Evolutionary conservation across 1,140 invertebrate species (phyloP).

Genomic region (Bombus polaris): DNA sequence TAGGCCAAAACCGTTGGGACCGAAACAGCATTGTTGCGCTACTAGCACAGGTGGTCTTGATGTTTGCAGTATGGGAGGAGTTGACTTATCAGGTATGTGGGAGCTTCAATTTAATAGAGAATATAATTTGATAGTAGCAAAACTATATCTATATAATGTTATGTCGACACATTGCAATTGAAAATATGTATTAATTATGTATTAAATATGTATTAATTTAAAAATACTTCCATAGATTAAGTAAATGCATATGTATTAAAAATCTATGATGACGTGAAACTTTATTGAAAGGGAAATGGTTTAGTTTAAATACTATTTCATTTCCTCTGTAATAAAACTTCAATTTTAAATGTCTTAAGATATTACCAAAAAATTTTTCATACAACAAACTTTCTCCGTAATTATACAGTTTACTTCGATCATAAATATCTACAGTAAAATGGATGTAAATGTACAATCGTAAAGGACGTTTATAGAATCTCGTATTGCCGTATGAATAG

Average conservation of each 20-base stretch:
- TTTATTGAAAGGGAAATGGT: not conserved
- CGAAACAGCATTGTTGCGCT: conserved; percentile 80
- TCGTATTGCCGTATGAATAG: too few species aligned
- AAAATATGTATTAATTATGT: not conserved
- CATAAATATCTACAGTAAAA: too few species aligned
- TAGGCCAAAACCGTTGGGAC: conserved; percentile 74
- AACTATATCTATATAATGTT: not conserved
- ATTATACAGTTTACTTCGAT: too few species aligned
- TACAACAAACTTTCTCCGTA: too few species aligned
- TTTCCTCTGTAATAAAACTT: not conserved
- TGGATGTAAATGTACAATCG: too few species aligned
- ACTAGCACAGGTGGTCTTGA: conserved; percentile 79
- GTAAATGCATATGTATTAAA: not conserved
- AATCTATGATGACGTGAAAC: not conserved
- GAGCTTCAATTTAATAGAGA: not conserved
- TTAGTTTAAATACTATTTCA: not conserved
- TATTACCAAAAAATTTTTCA: too few species aligned
- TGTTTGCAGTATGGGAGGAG: conserved; percentile 78
- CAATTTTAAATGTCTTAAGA: too few species aligned
- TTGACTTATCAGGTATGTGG: conserved; percentile 79
- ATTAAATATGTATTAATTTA: too few species aligned
- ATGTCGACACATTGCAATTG: not conserved
- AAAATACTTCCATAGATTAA: too few species aligned
- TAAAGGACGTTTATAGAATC: too few species aligned
- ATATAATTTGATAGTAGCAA: not conserved